Evolutionary conservation across 2,888 invertebrate species (phyloP).

Genomic region (Dicycla oo): DNA sequence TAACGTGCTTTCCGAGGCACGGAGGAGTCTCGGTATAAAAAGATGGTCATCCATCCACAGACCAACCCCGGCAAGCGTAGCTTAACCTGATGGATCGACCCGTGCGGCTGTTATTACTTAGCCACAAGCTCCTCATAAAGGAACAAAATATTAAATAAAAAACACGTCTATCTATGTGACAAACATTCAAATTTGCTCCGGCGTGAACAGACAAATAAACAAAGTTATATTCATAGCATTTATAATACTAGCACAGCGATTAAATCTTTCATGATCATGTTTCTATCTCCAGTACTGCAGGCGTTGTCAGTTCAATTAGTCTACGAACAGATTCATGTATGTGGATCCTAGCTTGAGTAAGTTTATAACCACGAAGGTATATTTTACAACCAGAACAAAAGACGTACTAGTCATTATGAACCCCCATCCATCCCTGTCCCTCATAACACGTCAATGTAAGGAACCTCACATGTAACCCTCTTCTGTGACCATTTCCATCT

Average conservation of each 20-base stretch:
- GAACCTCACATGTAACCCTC: constrained; percentile 44
- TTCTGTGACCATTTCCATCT: constrained; percentile 41
- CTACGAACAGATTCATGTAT: not conserved
- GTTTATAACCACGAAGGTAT: not conserved
- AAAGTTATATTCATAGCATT: not conserved
- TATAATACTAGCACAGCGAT: not conserved
- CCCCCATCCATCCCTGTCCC: constrained; percentile 12
- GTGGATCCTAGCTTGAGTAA: not conserved
- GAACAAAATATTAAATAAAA: too few relatives aligned
- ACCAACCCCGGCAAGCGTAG: too few relatives aligned
- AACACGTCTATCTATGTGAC: too few relatives aligned
- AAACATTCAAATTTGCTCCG: not conserved
- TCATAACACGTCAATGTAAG: constrained; percentile 40
- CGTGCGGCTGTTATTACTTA: too few relatives aligned
- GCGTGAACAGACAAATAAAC: not conserved
- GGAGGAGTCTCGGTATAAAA: too few relatives aligned
- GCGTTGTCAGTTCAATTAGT: not conserved
- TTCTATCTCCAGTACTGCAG: not conserved
- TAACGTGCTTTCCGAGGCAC: too few relatives aligned
- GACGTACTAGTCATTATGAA: constrained; percentile 27
- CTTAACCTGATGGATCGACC: too few relatives aligned
- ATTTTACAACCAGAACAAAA: constrained; percentile 24
- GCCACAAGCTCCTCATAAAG: too few relatives aligned
- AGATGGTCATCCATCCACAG: too few relatives aligned
- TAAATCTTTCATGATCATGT: not conserved